phyloP scores from a whole-genome alignment of 2,888 invertebrate species.

The Celastrina argiolus region DNA sequence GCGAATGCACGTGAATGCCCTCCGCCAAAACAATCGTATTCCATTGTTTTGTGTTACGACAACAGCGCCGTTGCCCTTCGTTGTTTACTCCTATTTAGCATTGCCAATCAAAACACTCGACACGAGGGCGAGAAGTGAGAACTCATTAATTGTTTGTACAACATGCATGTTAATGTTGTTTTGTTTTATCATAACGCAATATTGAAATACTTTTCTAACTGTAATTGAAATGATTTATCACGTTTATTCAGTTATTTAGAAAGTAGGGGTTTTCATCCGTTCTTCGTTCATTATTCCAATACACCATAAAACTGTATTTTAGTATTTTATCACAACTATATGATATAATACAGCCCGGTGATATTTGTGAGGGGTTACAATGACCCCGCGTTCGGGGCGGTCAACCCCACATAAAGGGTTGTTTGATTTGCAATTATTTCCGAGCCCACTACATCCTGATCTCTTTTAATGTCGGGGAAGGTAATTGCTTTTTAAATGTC shows the following conservation, averaged over 20 bases:
- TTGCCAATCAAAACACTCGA: conserved; percentile 5
- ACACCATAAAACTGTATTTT: not conserved
- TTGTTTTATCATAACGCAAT: not conserved
- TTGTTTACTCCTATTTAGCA: not conserved
- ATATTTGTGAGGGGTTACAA: conserved; percentile 30
- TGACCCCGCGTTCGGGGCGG: conserved; percentile 35
- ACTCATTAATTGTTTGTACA: not conserved
- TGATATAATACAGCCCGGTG: not conserved
- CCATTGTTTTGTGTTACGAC: not conserved
- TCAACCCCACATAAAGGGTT: conserved; percentile 39
- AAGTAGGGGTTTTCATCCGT: too few species aligned
- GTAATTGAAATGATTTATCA: not conserved
- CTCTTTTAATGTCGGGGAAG: conserved; percentile 20
- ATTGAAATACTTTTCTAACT: not conserved
- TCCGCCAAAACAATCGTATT: not conserved
- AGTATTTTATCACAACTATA: not conserved
- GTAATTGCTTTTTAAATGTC: conserved; percentile 21
- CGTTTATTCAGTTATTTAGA: not conserved
- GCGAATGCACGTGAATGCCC: not conserved
- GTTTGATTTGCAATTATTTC: conserved; percentile 35
- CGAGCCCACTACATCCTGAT: conserved; percentile 22
- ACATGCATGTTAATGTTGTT: not conserved
- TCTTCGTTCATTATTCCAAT: too few species aligned
- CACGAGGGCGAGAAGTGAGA: not conserved
- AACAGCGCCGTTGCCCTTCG: not conserved